phyloP scores from a whole-genome alignment of 2,113 vertebrate species.

The Leuciscus idus region DNA sequence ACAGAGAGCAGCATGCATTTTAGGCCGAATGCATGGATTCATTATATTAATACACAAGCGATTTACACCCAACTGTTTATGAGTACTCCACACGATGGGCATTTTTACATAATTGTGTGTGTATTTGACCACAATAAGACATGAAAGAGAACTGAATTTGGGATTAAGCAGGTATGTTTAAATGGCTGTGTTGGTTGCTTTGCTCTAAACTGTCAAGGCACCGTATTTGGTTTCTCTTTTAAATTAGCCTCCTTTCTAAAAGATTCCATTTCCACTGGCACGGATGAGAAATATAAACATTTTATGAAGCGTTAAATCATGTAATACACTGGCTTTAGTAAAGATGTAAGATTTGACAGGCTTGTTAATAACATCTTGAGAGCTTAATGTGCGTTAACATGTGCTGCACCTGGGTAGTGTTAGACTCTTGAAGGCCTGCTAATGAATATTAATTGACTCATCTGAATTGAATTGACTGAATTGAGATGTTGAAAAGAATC shows the following conservation, averaged over 20 bases:
- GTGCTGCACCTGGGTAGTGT: not conserved
- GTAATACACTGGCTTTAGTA: not conserved
- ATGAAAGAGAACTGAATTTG: too few relatives aligned
- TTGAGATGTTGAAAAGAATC: not conserved
- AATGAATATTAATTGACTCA: slow-evolving; percentile 14
- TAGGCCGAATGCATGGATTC: too few relatives aligned
- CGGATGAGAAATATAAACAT: not conserved
- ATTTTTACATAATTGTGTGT: too few relatives aligned
- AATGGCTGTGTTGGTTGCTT: not conserved
- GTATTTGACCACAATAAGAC: too few relatives aligned
- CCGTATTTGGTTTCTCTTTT: not conserved
- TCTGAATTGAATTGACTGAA: slow-evolving; percentile 6
- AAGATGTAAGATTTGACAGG: not conserved
- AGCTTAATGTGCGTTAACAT: not conserved
- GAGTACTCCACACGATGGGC: too few relatives aligned
- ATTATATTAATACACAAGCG: too few relatives aligned
- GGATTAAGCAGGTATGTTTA: not conserved
- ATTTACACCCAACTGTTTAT: too few relatives aligned
- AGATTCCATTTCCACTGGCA: not conserved
- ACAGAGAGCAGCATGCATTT: too few relatives aligned
- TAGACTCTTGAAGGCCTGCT: slow-evolving; percentile 3
- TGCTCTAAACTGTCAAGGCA: not conserved
- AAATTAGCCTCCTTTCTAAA: not conserved
- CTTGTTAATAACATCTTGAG: slow-evolving; percentile 14
- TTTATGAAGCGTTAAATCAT: not conserved